Evolutionary conservation across 2,797 vertebrate genomes (phyloP).

Genomic region (Myioborus melanocephalus): DNA sequence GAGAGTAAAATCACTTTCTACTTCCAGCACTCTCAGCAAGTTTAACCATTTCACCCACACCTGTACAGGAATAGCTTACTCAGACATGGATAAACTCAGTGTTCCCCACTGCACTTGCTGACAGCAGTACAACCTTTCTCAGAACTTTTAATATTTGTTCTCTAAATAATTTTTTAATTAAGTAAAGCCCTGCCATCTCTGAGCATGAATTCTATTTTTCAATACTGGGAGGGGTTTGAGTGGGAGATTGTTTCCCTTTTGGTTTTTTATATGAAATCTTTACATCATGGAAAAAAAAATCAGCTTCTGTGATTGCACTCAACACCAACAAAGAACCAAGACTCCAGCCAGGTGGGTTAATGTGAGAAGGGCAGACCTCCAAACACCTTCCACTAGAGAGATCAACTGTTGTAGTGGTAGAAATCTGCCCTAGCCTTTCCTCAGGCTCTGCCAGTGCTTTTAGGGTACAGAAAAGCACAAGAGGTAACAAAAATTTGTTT

Average conservation of each 20-base stretch:
- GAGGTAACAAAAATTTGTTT: background rate
- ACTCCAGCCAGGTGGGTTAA: background rate
- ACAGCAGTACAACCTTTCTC: background rate
- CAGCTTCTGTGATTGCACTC: background rate
- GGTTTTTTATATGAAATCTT: background rate
- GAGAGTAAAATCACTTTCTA: background rate
- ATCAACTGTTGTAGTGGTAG: rapidly evolving
- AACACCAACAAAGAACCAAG: background rate
- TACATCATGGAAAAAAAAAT: background rate
- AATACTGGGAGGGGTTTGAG: background rate
- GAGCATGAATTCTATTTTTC: background rate
- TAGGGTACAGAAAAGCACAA: background rate
- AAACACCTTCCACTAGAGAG: background rate
- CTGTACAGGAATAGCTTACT: background rate
- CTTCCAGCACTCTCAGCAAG: background rate
- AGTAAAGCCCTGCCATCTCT: background rate
- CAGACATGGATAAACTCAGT: rapidly evolving
- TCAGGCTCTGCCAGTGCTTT: background rate
- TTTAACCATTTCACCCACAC: background rate
- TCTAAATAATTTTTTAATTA: background rate
- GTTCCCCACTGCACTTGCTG: background rate
- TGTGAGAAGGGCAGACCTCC: background rate
- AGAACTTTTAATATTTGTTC: background rate
- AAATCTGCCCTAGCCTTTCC: background rate
- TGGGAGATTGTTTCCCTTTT: background rate